Conservation (phyloP, 1,140 invertebrate genomes). For the Thaumetopoea pityocampa region DNA sequence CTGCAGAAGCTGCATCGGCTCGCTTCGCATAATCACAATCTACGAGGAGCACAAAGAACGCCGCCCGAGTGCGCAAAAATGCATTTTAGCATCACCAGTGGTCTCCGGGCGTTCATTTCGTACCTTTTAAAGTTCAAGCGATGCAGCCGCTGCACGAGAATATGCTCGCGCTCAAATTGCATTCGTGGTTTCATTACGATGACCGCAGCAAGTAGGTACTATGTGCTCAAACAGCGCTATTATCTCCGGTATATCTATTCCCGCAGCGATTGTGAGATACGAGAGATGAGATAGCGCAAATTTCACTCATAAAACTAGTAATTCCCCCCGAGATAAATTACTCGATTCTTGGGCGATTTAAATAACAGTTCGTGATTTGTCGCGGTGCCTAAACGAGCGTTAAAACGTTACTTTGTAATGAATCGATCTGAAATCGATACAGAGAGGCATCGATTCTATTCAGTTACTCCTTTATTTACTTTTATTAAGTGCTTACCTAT, state of each 20-base stretch:
- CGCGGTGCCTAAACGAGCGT: conserved; percentile 25
- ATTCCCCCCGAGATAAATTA: conserved; percentile 31
- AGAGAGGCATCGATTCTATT: conserved; percentile 12
- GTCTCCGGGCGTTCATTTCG: conserved; percentile 45
- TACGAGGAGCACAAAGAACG: conserved; percentile 44
- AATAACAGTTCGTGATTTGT: conserved; percentile 32
- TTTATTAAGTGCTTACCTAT: too few species aligned
- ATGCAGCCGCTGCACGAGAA: conserved; percentile 22
- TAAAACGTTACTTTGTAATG: conserved; percentile 31
- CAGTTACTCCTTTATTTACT: conserved; percentile 26
- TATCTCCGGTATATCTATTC: conserved; percentile 22
- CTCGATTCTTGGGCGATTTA: conserved; percentile 32
- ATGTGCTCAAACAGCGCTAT: conserved; percentile 25
- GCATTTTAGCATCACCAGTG: conserved; percentile 57
- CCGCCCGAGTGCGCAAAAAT: conserved; percentile 50
- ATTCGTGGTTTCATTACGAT: conserved; percentile 27
- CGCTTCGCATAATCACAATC: conserved; percentile 41
- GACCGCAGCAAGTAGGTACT: conserved; percentile 24
- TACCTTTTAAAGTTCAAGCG: conserved; percentile 33
- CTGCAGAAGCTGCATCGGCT: conserved; percentile 5
- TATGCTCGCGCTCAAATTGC: conserved; percentile 41
- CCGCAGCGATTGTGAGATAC: conserved; percentile 19
- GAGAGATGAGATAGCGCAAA: conserved; percentile 32
- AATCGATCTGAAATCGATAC: conserved; percentile 19
- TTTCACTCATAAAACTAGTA: conserved; percentile 32